Evolutionary conservation across 2,888 invertebrate species (phyloP), one percentile per base, ranked within the genome.

Genomic region (Phalangium opilio): DNA sequence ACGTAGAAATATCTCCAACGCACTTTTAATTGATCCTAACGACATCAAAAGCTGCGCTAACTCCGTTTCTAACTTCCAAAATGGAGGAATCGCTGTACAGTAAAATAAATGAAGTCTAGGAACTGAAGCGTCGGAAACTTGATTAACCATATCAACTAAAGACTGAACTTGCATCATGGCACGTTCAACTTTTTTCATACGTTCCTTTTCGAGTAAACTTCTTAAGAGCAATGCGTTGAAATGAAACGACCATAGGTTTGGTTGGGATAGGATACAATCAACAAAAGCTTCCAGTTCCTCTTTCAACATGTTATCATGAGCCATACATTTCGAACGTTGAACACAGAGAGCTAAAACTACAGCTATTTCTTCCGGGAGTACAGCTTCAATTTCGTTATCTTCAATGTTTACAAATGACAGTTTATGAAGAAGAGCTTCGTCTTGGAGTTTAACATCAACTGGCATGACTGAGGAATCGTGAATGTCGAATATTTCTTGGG

Each of bases 161-260:
- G 81, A 78, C 67, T 90, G 85, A 54, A 83, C 75, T 67, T 93
- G 93, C 62, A 77, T 73, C 74, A 93, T 76, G 18, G 90, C 79
- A 35, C 95, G 73, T 63, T 93, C 91, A 12, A 91, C 78, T 0
- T 85, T 82, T 47, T 93, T 74, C 47, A 79, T 78, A 59, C 81
- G 79, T 42, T 72, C 73, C 0, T 77, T 74, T 64, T 96, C 91
- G 44, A 86, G 65, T 49, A 75, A 72, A 56, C 85, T 84, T 45
- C 93, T 75, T 12, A 79, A 68, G 1, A 83, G 68, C 17, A 96
- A 67, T 0, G 85, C 77, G 0, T 79, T 74, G 34, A 80, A 74
- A 44, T 85, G 77, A 2, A 89, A 73, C 36, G 79, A 67, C 81
- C 93, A 86, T 33, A 79, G 78, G 43, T 73, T 73, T 49, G 78